A percentile compares a stretch with the other conserved stretches of the same genome.
phyloP scores from a whole-genome alignment of 2,888 invertebrate genomes.

The Monoplex corrugatus region DNA sequence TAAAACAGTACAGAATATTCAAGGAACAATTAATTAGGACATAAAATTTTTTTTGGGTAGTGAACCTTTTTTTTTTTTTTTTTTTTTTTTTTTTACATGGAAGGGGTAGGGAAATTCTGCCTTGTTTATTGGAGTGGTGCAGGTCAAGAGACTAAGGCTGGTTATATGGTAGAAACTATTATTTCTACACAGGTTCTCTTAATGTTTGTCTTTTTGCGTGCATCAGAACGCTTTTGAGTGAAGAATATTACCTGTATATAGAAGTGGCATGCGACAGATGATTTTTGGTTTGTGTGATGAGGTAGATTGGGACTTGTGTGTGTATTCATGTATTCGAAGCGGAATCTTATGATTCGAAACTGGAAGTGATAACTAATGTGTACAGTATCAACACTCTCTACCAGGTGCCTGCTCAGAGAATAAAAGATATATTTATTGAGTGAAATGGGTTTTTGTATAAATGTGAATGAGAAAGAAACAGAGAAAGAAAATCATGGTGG shows the following conservation, averaged over 20 bases:
- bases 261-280: conserved; percentile 3
- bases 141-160: too few relatives aligned
- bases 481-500: conserved; percentile 11
- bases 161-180: too few relatives aligned
- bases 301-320: not conserved
- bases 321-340: not conserved
- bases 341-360: not conserved
- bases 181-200: too few relatives aligned
- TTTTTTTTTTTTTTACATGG: too few relatives aligned
- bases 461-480: conserved; percentile 11
- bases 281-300: not conserved
- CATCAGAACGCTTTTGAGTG: too few relatives aligned
- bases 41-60: too few relatives aligned
- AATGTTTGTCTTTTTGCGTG: too few relatives aligned
- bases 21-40: too few relatives aligned
- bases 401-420: conserved; percentile 36
- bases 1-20: too few relatives aligned
- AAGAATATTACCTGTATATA: not conserved
- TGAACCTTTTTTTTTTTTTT: too few relatives aligned
- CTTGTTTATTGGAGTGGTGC: too few relatives aligned
- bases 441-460: not conserved
- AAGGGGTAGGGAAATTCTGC: too few relatives aligned
- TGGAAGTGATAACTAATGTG: conserved; percentile 10
- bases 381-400: conserved; percentile 32
- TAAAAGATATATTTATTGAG: conserved; percentile 39